phyloP scores from a whole-genome alignment of 53 echinoderm and acorn worm species.

The Stichopus horrens region DNA sequence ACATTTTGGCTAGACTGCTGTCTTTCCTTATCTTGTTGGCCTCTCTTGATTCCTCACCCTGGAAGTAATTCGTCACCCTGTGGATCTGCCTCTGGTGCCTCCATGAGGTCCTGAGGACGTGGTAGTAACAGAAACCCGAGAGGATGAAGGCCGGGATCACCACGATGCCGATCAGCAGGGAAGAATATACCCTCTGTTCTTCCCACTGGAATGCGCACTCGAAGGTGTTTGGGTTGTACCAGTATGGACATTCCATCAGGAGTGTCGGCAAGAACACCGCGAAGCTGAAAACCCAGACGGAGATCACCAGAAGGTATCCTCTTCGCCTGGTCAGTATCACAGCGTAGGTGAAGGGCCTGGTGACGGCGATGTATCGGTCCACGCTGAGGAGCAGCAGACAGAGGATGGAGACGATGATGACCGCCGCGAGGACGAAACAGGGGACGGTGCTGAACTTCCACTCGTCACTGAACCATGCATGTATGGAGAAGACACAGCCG shows the following conservation, averaged over 20 bases:
- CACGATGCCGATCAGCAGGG: slow-evolving; percentile 72
- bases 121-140: slow-evolving; percentile 80
- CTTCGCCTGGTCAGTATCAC: slow-evolving; percentile 75
- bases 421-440: slow-evolving; percentile 70
- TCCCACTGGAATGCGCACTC: slow-evolving; percentile 78
- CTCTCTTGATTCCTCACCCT: slow-evolving; percentile 52
- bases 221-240: slow-evolving; percentile 63
- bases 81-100: slow-evolving; percentile 71
- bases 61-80: slow-evolving; percentile 59
- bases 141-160: slow-evolving; percentile 70
- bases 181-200: slow-evolving; percentile 61
- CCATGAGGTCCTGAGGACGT: slow-evolving; percentile 70
- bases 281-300: slow-evolving; percentile 66
- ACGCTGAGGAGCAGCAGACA: slow-evolving; percentile 77
- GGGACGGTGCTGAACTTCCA: slow-evolving; percentile 62
- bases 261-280: slow-evolving; percentile 68
- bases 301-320: slow-evolving; percentile 58
- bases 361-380: slow-evolving; percentile 88
- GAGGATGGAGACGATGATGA: slow-evolving; percentile 79
- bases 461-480: slow-evolving; percentile 63
- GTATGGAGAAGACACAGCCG: slow-evolving; percentile 71
- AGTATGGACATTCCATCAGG: slow-evolving; percentile 64
- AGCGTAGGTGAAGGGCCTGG: slow-evolving; percentile 67
- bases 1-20: slow-evolving; percentile 80
- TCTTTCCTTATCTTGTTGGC: slow-evolving; percentile 58